phyloP scores from a whole-genome alignment of 2,113 vertebrate species.

The Trogon surrucura region DNA sequence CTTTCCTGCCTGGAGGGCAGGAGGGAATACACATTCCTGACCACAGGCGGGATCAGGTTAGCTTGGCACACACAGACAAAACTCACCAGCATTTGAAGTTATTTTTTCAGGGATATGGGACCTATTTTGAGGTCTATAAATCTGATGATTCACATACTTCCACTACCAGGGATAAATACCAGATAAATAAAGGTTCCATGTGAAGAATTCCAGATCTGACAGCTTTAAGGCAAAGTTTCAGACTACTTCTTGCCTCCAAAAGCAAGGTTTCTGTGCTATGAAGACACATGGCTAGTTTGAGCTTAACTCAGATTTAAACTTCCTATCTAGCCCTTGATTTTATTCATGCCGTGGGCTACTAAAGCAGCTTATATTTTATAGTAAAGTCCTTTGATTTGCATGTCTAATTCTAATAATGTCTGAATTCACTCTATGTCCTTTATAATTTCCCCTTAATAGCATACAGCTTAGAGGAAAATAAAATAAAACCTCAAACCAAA shows the following conservation, averaged over 20 bases:
- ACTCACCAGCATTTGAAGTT: neutral
- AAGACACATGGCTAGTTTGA: neutral
- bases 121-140: neutral
- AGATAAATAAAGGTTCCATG: neutral
- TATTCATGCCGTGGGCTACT: neutral
- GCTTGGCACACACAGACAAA: accelerated
- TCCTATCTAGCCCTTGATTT: neutral
- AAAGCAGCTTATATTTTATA: neutral
- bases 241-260: neutral
- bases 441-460: neutral
- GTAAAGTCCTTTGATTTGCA: neutral
- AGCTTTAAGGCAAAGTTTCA: neutral
- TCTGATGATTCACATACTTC: neutral
- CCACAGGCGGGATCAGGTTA: no score
- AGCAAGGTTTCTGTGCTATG: neutral
- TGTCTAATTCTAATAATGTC: neutral
- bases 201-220: neutral
- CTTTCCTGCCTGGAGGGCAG: neutral
- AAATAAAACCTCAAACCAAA: neutral
- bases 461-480: neutral
- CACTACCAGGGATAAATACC: neutral
- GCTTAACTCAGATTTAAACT: neutral
- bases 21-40: neutral
- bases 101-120: neutral
- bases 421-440: neutral